A percentile compares a stretch with the other conserved stretches of the same genome.
phyloP scores from a whole-genome alignment of 1,140 invertebrate species.

The Pseudomyrmex cubaensis region DNA sequence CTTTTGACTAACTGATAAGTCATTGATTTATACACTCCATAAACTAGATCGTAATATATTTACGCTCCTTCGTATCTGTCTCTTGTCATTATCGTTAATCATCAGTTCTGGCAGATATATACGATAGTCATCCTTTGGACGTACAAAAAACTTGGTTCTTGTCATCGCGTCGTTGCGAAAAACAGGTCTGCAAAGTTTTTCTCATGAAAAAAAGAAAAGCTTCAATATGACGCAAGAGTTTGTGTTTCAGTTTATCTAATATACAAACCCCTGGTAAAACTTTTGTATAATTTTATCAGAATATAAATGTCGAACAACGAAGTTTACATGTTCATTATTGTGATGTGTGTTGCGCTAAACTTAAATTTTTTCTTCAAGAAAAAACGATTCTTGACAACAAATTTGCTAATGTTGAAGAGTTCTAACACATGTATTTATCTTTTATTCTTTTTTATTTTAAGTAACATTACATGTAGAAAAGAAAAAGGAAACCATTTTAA shows the following conservation, averaged over 20 bases:
- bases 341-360: background rate
- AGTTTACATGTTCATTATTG: background rate
- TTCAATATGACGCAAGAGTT: background rate
- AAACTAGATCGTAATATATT: background rate
- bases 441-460: too few relatives aligned
- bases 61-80: background rate
- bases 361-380: background rate
- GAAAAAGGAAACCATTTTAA: too few relatives aligned
- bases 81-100: conserved; percentile 45
- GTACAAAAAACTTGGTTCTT: conserved; percentile 23
- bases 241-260: background rate
- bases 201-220: background rate
- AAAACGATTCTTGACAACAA: background rate
- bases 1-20: background rate
- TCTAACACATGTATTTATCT: too few relatives aligned
- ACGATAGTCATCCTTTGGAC: conserved; percentile 16
- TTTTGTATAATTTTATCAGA: background rate
- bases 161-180: background rate
- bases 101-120: conserved; percentile 22
- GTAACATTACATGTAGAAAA: too few relatives aligned
- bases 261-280: background rate
- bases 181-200: conserved; percentile 1
- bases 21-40: conserved; percentile 4
- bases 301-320: background rate
- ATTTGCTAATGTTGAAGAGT: background rate